A percentile compares a stretch with the other conserved stretches of the same genome.
Conservation (phyloP, 1,140 invertebrate species). For the Drosophila kohkoa region DNA sequence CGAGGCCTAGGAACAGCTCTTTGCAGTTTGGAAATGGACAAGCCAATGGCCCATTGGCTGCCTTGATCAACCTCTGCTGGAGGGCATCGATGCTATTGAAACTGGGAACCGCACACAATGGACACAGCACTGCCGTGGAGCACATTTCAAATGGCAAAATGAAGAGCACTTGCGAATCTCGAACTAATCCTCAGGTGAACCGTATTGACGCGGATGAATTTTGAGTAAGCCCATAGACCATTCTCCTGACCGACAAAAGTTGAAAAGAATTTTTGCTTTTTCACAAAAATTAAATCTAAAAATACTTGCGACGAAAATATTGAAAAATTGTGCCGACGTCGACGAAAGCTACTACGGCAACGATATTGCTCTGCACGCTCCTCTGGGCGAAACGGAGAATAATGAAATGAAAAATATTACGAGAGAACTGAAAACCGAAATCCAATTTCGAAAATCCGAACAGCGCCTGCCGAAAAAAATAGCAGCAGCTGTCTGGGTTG, state of each 20-base stretch:
- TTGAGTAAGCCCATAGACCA: slow-evolving; percentile 8
- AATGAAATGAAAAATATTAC: slow-evolving; percentile 51
- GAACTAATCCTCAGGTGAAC: not conserved
- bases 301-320: slow-evolving; percentile 77
- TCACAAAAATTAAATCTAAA: slow-evolving; percentile 65
- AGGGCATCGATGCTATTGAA: slow-evolving; percentile 90
- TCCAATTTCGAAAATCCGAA: slow-evolving; percentile 36
- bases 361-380: slow-evolving; percentile 26
- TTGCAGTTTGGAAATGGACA: slow-evolving; percentile 90
- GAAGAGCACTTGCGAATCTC: not conserved
- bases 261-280: slow-evolving; percentile 41
- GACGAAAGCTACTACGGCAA: slow-evolving; percentile 28
- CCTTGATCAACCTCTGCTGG: slow-evolving; percentile 89
- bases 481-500: slow-evolving; percentile 6
- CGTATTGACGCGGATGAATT: not conserved
- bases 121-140: slow-evolving; percentile 89
- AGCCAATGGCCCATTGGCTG: slow-evolving; percentile 89
- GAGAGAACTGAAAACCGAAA: slow-evolving; percentile 29
- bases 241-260: slow-evolving; percentile 44
- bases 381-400: slow-evolving; percentile 49
- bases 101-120: slow-evolving; percentile 90
- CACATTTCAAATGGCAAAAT: slow-evolving; percentile 85
- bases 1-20: slow-evolving; percentile 90
- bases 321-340: slow-evolving; percentile 58
- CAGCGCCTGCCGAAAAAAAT: slow-evolving; percentile 28